Percentiles rank a stretch among this genome's conserved stretches.
These are phyloP conservation scores for Prionace glauca DNA, from an alignment of 2,797 vertebrate genomes.

Conservation along the genomic window DNA sequence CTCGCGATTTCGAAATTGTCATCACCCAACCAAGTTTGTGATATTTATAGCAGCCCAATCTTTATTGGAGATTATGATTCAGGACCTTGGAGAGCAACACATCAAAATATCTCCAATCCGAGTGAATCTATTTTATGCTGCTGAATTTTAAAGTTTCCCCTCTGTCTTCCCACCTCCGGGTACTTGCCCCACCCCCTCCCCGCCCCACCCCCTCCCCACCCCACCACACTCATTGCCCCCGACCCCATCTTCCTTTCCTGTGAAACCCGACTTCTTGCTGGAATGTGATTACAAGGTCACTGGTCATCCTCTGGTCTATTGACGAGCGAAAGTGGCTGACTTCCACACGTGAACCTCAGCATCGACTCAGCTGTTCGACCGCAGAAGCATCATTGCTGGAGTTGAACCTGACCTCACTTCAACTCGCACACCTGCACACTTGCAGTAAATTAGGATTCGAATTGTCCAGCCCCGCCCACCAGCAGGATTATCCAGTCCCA, in stretches of 20 bases:
- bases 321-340: neutral
- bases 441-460: neutral
- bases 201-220: too few relatives aligned
- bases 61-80: neutral
- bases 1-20: neutral
- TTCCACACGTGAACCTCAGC: neutral
- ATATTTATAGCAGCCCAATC: neutral
- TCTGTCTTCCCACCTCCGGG: neutral
- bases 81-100: neutral
- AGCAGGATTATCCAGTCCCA: too few relatives aligned
- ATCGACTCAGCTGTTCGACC: neutral
- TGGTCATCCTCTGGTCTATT: neutral
- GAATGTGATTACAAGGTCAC: neutral
- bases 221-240: too few relatives aligned
- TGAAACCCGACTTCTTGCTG: neutral
- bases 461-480: neutral
- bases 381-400: neutral
- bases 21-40: neutral
- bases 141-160: neutral
- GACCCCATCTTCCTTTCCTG: neutral
- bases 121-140: neutral
- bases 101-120: too few relatives aligned
- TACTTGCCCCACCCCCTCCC: too few relatives aligned
- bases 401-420: neutral
- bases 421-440: neutral